Evolutionary conservation across 1,140 invertebrate genomes (phyloP).

Genomic region (Ceratitis capitata): DNA sequence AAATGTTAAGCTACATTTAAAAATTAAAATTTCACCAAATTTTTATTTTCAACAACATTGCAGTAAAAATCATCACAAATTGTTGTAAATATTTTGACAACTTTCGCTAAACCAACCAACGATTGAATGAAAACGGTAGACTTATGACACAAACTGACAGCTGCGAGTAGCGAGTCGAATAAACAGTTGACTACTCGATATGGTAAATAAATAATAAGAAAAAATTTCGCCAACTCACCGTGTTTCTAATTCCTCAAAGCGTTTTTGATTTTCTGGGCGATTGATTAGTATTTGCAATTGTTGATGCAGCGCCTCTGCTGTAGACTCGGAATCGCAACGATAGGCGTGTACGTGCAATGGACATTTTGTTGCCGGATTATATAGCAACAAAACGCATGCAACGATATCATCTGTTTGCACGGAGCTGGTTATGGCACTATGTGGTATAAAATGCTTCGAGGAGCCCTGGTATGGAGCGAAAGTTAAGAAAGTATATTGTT

Average conservation of each 20-base stretch:
- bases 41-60: background rate
- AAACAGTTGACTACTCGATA: too few relatives aligned
- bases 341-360: constrained; percentile 94
- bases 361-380: constrained; percentile 89
- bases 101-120: background rate
- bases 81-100: background rate
- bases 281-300: constrained; percentile 86
- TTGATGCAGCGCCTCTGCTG: constrained; percentile 83
- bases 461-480: constrained; percentile 66
- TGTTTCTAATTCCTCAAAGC: constrained; percentile 82
- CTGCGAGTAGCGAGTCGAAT: too few relatives aligned
- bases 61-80: background rate
- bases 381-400: constrained; percentile 87
- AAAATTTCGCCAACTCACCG: constrained; percentile 49
- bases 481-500: background rate
- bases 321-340: constrained; percentile 93
- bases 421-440: constrained; percentile 88
- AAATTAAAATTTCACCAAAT: background rate
- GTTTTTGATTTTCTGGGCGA: constrained; percentile 86
- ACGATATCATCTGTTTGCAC: constrained; percentile 88
- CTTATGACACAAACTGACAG: background rate
- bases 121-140: background rate
- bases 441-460: constrained; percentile 95
- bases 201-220: background rate
- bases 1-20: background rate